Conservation (phyloP, 2,888 invertebrate species). For the Petrolisthes cinctipes region DNA sequence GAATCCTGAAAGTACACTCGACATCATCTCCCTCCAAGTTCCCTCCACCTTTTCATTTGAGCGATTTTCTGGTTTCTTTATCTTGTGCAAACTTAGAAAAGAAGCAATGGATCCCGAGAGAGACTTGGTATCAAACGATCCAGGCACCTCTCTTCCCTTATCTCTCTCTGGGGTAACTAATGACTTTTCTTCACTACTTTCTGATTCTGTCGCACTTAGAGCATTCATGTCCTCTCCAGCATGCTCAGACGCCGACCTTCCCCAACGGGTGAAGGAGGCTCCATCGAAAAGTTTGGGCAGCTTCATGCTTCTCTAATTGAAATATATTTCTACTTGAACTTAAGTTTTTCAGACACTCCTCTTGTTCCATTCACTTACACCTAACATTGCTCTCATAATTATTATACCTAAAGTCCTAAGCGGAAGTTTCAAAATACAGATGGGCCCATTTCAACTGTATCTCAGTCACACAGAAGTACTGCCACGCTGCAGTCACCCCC, state of each 20-base stretch:
- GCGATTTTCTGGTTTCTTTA: background rate
- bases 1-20: background rate
- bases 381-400: too few relatives aligned
- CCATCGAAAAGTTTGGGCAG: constrained; percentile 24
- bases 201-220: background rate
- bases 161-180: background rate
- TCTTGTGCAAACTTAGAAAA: constrained; percentile 7
- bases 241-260: background rate
- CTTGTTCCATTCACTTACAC: background rate
- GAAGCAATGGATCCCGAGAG: background rate
- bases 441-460: too few relatives aligned
- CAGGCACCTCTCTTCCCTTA: background rate
- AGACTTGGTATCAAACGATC: background rate
- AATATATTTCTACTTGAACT: too few relatives aligned
- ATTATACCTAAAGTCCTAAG: too few relatives aligned
- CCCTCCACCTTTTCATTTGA: background rate
- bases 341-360: too few relatives aligned
- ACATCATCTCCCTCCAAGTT: constrained; percentile 1
- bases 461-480: too few relatives aligned
- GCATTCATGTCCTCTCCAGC: background rate
- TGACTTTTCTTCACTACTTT: background rate
- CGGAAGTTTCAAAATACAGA: too few relatives aligned
- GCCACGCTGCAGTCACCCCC: too few relatives aligned
- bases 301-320: constrained; percentile 2
- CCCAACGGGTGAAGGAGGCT: constrained; percentile 6